A percentile compares a stretch with the other conserved stretches of the same genome.
Evolutionary conservation across 2,888 invertebrate species (phyloP).

Genomic region (Lutraria lutraria): DNA sequence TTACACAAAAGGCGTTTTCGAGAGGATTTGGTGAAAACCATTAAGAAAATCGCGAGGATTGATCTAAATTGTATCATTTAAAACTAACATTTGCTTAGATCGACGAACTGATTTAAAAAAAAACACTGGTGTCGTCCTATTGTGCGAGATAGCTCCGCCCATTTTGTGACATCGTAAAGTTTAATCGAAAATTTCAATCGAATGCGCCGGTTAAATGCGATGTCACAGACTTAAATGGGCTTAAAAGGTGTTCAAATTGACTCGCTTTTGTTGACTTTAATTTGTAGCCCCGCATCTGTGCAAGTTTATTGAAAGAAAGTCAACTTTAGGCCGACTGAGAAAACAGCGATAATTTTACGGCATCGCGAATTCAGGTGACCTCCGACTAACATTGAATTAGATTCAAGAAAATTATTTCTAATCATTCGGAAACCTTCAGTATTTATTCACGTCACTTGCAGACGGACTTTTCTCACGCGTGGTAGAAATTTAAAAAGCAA

Average conservation of each 20-base stretch:
- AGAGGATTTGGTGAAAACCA: neutral
- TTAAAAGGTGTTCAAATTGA: slow-evolving; percentile 47
- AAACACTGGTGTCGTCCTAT: slow-evolving; percentile 21
- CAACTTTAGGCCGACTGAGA: neutral
- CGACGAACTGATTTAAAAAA: slow-evolving; percentile 17
- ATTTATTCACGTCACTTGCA: neutral
- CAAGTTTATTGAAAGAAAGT: slow-evolving; percentile 26
- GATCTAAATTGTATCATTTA: slow-evolving; percentile 50
- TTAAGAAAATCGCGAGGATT: slow-evolving; percentile 24
- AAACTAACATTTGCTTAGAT: slow-evolving; percentile 43
- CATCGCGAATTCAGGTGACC: neutral
- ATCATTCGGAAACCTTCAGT: neutral
- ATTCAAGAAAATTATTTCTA: slow-evolving; percentile 14
- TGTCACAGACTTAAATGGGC: slow-evolving; percentile 34
- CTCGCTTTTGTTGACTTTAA: slow-evolving; percentile 42
- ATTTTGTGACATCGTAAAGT: slow-evolving; percentile 36
- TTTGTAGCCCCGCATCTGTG: slow-evolving; percentile 43
- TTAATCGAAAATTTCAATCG: slow-evolving; percentile 46
- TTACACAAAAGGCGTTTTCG: slow-evolving; percentile 31
- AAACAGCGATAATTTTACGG: slow-evolving; percentile 32
- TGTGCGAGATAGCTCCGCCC: slow-evolving; percentile 38
- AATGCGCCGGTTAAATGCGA: slow-evolving; percentile 31
- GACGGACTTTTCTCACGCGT: neutral
- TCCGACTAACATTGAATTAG: neutral
- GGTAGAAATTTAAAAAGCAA: neutral